Conservation (phyloP, 2,113 vertebrate genomes). For the Romanogobio albipinnatus region DNA sequence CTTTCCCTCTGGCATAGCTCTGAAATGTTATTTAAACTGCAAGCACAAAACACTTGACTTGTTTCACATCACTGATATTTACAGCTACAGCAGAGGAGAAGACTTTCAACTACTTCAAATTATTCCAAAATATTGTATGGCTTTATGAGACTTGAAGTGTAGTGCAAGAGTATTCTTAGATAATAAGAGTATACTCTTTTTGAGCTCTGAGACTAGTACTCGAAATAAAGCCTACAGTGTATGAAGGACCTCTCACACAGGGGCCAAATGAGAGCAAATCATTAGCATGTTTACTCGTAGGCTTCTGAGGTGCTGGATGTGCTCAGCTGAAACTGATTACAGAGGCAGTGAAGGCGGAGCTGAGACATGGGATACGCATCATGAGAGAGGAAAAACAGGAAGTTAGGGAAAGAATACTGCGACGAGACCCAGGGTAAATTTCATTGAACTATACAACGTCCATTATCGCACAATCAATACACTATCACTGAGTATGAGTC, state of each 20-base stretch:
- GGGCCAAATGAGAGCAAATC: background rate
- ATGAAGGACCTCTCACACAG: background rate
- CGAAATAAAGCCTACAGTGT: background rate
- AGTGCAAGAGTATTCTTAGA: background rate
- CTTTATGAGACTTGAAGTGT: background rate
- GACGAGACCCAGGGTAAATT: background rate
- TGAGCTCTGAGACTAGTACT: background rate
- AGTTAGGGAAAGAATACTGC: constrained; percentile 38
- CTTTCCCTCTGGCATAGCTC: background rate
- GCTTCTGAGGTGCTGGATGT: background rate
- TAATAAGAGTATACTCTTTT: no score
- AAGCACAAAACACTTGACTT: no score
- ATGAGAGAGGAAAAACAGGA: constrained; percentile 16
- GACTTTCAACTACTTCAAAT: background rate
- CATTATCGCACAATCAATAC: constrained; percentile 52
- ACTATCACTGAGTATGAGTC: constrained; percentile 40
- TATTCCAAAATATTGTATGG: background rate
- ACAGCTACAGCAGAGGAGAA: background rate
- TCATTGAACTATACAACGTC: constrained; percentile 28
- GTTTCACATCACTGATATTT: background rate
- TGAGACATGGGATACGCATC: background rate
- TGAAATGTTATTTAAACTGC: background rate
- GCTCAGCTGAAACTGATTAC: constrained; percentile 28
- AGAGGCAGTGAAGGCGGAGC: background rate
- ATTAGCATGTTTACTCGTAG: constrained; percentile 13